Evolutionary conservation across 2,888 invertebrate genomes (phyloP), one percentile per base, ranked within the genome.

Genomic region (Heterodera filipjevi): DNA sequence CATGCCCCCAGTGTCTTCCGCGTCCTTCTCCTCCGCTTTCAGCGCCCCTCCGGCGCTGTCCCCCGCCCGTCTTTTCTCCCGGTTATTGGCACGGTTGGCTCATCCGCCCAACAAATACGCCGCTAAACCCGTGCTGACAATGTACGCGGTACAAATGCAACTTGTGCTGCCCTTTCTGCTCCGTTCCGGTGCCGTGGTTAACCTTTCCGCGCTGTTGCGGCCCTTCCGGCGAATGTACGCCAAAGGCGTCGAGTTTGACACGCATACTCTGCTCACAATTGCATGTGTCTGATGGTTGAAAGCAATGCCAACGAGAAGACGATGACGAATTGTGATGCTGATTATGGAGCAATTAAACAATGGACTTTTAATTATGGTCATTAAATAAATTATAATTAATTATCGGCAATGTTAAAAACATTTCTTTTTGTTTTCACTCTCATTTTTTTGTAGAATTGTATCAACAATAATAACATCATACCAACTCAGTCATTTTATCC

Each of bases 151-250:
- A 22, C 75, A 75, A 64, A 75, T 75, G 75, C 68, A 66, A 35
- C 68, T 75, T 6, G 30, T 75, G 66, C 32, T 68, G 44, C 75
- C 75, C 1, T 75, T 75, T 35, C 44, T 75, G 66, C 66, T 75
- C 46, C 75, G 75, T 64, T 75, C 75, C 22, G 75, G 75, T 32
- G 75, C 68, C 68, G 66, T 22, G 39, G 66, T 75, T 30, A 75
- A 75, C 30, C 44, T 33, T 30, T 53, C 30, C 46, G 75, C 75
- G 16, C 46, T 75, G 44, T 16, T 75, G 64, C 66, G 68, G 22
- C 75, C 75, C 44, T 75, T 75, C 22, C 75, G 68, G 19, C 46
- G 75, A 35, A 75, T 75, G 75, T 75, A 75, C 68, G 75, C 66
- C 44, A 75, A 75, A 64, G 75, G 75, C 19, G 68, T 75, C 39